Evolutionary conservation across 2,888 invertebrate genomes (phyloP).

Genomic region (Suillia variegata): DNA sequence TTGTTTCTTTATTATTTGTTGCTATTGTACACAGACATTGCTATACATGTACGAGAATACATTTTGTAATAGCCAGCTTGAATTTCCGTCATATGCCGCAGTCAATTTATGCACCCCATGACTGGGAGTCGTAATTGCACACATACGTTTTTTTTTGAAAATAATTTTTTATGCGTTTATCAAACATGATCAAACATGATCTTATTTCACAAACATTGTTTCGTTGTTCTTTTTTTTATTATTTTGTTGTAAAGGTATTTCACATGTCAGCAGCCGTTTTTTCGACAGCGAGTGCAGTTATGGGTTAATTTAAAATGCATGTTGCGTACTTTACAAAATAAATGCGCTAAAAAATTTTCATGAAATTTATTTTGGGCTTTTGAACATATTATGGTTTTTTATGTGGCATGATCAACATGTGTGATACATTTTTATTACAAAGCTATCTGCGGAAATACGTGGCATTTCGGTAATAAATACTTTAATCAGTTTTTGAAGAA

Average conservation of each 20-base stretch:
- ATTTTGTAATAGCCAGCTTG: background rate
- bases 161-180: constrained; percentile 7
- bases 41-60: too few relatives aligned
- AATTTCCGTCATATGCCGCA: background rate
- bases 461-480: background rate
- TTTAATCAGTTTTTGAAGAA: too few relatives aligned
- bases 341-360: background rate
- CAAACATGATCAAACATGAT: constrained; percentile 19
- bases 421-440: too few relatives aligned
- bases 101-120: too few relatives aligned
- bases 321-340: constrained; percentile 18
- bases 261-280: constrained; percentile 18
- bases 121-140: too few relatives aligned
- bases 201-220: constrained; percentile 10
- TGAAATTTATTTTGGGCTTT: constrained; percentile 5
- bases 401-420: too few relatives aligned
- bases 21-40: too few relatives aligned
- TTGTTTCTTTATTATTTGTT: too few relatives aligned
- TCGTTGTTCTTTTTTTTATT: background rate
- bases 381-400: too few relatives aligned
- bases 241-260: constrained; percentile 15
- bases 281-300: background rate
- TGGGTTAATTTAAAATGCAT: constrained; percentile 35
- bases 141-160: too few relatives aligned
- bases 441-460: too few relatives aligned